Evolutionary conservation across 2,888 invertebrate species (phyloP).

Genomic region (Pseudanteris insignis): DNA sequence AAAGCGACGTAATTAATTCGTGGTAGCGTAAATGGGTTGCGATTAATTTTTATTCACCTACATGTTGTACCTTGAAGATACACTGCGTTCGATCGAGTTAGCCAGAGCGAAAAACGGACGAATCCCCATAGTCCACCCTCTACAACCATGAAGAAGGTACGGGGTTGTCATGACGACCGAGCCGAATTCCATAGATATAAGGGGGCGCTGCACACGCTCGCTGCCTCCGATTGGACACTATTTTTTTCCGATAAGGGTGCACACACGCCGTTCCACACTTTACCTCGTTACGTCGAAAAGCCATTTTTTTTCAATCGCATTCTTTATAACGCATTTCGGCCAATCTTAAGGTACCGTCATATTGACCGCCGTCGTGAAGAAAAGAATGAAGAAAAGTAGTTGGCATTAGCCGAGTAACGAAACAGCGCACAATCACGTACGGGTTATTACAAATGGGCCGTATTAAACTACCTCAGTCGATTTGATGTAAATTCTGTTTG

Average conservation of each 20-base stretch:
- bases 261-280: slow-evolving; percentile 49
- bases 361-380: too few species aligned
- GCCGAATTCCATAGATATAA: slow-evolving; percentile 61
- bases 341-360: too few species aligned
- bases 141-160: slow-evolving; percentile 41
- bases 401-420: too few species aligned
- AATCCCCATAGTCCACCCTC: slow-evolving; percentile 49
- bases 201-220: slow-evolving; percentile 55
- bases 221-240: slow-evolving; percentile 63
- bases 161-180: slow-evolving; percentile 63
- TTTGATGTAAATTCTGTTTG: slow-evolving; percentile 24
- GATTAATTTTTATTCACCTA: slow-evolving; percentile 45
- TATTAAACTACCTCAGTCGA: too few species aligned
- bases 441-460: too few species aligned
- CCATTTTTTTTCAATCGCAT: too few species aligned
- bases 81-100: slow-evolving; percentile 42
- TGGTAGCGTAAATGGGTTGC: slow-evolving; percentile 15
- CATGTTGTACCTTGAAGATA: slow-evolving; percentile 35
- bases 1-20: neutral
- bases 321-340: too few species aligned
- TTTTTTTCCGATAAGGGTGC: slow-evolving; percentile 61
- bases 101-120: slow-evolving; percentile 42
- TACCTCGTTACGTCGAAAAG: slow-evolving; percentile 32
- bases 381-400: too few species aligned
- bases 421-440: too few species aligned